These are phyloP conservation scores for Anastatus disparis DNA, from an alignment of 1,140 invertebrate species.

Conservation along the genomic window DNA sequence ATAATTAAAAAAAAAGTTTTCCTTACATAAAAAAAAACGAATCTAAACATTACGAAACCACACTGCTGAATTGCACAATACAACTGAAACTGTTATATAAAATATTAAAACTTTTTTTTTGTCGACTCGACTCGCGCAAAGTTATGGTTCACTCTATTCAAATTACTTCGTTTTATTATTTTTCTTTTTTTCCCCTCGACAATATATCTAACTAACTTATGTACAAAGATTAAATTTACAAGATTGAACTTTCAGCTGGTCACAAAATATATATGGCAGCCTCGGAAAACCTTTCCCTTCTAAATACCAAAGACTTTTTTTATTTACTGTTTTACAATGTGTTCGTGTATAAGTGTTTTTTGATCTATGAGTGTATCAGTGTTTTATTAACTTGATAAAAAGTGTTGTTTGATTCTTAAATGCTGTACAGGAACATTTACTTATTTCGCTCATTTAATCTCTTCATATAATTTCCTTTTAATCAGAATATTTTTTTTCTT, in stretches of 20 bases:
- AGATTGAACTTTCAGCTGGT: conserved; percentile 52
- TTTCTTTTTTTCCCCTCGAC: too few relatives aligned
- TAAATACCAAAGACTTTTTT: conserved; percentile 57
- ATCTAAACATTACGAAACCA: conserved; percentile 11
- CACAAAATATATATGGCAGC: conserved; percentile 45
- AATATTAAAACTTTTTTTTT: conserved; percentile 14
- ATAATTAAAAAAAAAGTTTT: conserved; percentile 5
- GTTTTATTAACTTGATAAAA: conserved; percentile 52
- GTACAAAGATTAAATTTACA: conserved; percentile 61
- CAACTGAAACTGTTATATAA: neutral
- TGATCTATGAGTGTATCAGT: conserved; percentile 32
- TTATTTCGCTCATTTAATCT: conserved; percentile 58
- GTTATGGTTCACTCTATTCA: conserved; percentile 7
- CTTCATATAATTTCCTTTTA: conserved; percentile 50
- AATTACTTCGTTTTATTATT: conserved; percentile 31
- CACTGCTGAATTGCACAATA: conserved; percentile 10
- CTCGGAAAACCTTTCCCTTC: conserved; percentile 58
- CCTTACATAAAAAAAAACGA: neutral
- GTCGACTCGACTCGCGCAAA: conserved; percentile 11
- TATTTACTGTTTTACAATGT: too few relatives aligned
- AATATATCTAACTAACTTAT: conserved; percentile 50
- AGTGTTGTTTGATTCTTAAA: conserved; percentile 67
- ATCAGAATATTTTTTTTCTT: conserved; percentile 52
- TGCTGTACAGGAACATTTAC: conserved; percentile 69
- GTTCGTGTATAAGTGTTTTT: neutral